Conservation (phyloP, 2,888 invertebrate genomes). For the Molanna angustata region DNA sequence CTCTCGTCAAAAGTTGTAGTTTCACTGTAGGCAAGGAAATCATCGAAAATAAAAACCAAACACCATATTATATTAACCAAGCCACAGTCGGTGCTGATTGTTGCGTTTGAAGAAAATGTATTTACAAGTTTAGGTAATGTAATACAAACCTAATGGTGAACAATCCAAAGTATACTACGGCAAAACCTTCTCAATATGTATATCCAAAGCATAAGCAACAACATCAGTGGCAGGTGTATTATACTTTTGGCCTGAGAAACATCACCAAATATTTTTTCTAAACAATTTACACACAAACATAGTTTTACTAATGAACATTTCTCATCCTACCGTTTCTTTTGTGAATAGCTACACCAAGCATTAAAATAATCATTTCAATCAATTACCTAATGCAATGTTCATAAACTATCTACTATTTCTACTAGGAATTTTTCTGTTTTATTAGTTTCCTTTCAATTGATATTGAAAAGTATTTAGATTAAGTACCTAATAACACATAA, state of each 20-base stretch:
- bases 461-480: too few species aligned
- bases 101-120: constrained; percentile 25
- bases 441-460: too few species aligned
- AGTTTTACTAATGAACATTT: not conserved
- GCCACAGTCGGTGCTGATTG: constrained; percentile 32
- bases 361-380: too few species aligned
- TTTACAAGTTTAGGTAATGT: constrained; percentile 36
- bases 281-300: constrained; percentile 6
- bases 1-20: not conserved
- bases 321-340: too few species aligned
- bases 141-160: constrained; percentile 60
- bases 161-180: constrained; percentile 61
- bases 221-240: constrained; percentile 59
- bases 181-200: constrained; percentile 61
- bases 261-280: constrained; percentile 37
- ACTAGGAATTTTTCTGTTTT: too few species aligned
- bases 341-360: too few species aligned
- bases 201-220: constrained; percentile 61
- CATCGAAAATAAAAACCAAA: not conserved
- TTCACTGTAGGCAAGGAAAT: too few species aligned
- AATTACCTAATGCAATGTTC: too few species aligned
- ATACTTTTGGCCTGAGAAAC: constrained; percentile 57
- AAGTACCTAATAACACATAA: too few species aligned
- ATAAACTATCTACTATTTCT: too few species aligned
- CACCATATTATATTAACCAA: constrained; percentile 22